Evolutionary conservation across 2,888 invertebrate species (phyloP), one percentile per base, ranked within the genome.

Genomic region (Macroteleia sp.): DNA sequence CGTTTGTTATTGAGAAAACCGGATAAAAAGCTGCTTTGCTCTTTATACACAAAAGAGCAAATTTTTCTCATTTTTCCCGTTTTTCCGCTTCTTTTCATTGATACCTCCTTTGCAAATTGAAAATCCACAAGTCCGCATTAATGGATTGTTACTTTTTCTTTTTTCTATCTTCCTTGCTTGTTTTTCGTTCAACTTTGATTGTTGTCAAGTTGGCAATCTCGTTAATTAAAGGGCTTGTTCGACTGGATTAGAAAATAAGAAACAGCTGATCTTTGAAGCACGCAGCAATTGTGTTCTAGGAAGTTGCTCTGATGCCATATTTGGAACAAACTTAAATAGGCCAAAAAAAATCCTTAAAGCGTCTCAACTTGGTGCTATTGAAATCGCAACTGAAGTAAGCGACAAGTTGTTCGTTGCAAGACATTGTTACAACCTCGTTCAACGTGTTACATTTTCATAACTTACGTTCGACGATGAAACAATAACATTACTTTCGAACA

Each of bases 391-490:
- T 44, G 34, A 44, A 54, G 54, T 36, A 54, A 44, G 25, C n/a
- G 54, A 44, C 36, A 52, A 70, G 32, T 42, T 52, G 36, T 16
- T 61, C 46, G 61, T 54, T 22, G 19, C 44, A 41, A 4, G 10
- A 48, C 48, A 50, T 50, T 50, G 59, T 70, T 42, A 19, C 34
- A 59, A 52, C 10, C 52, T 70, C 44, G 69, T 70, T 42, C 59
- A 50, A 50, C 34, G 34, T 12, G 25, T 46, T 56, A 44, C 20
- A 52, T 66, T 59, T 74, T 74, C 64, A 50, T 57, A 66, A 74
- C 52, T 74, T 74, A 50, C 17, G 59, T 46, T 64, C 56, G 34
- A 64, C 14, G 56, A 46, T 30, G 42, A 66, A 59, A 74, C 73
- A 74, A 66, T 73, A 46, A 46, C 36, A 46, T 46, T 69, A 67